Conservation (phyloP, 1,140 invertebrate genomes). For the Penaeus chinensis region DNA sequence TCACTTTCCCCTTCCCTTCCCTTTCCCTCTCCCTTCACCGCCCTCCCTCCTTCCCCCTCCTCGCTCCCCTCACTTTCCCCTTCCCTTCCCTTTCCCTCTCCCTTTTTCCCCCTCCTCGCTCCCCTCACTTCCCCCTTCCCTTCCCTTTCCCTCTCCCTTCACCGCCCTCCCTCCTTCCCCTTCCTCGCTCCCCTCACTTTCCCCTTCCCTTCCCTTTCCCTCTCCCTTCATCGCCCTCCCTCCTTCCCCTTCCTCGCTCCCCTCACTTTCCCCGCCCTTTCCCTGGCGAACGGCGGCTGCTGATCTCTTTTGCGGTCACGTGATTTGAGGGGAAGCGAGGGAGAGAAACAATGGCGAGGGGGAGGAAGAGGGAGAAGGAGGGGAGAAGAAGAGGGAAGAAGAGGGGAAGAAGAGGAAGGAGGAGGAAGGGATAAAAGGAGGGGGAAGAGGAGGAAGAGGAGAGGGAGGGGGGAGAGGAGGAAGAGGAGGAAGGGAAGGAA, state of each 20-base stretch:
- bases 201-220: background rate
- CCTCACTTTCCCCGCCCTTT: no score
- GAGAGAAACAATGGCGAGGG: background rate
- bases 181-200: background rate
- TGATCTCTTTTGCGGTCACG: no score
- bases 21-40: background rate
- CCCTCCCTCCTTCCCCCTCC: background rate
- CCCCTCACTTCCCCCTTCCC: background rate
- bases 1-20: background rate
- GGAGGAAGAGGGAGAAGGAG: background rate
- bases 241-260: background rate
- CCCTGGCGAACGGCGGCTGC: no score
- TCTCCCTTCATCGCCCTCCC: background rate
- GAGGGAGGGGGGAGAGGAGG: no score
- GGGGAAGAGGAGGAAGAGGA: no score
- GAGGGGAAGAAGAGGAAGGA: no score
- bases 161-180: background rate
- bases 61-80: background rate
- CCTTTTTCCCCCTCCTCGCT: background rate
- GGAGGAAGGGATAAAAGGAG: no score
- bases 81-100: background rate
- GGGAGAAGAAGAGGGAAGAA: background rate
- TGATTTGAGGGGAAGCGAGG: background rate
- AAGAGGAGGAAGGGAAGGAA: no score
- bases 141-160: background rate